Conservation (phyloP, 2,888 invertebrate genomes). For the Bellardia pandia region DNA sequence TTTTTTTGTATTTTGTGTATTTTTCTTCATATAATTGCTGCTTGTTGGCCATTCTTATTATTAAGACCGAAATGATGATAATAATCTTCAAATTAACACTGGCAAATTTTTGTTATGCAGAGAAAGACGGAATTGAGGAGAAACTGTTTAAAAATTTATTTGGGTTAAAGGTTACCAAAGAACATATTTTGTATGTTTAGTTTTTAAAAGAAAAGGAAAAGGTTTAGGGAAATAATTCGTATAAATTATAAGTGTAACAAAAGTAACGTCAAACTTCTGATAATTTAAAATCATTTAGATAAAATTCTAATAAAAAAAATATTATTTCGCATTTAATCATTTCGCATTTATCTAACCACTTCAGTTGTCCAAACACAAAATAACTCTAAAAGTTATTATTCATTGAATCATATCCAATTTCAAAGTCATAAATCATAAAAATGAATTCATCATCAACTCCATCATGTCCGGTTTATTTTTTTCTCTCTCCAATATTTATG, state of each 20-base stretch:
- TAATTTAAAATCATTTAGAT: constrained; percentile 54
- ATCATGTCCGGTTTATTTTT: not conserved
- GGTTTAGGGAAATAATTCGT: not conserved
- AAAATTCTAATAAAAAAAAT: too few relatives aligned
- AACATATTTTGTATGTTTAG: constrained; percentile 8
- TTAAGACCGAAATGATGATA: constrained; percentile 76
- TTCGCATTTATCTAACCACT: constrained; percentile 31
- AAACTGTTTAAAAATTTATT: not conserved
- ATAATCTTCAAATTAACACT: constrained; percentile 79
- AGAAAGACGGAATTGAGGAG: not conserved
- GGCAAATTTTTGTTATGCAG: not conserved
- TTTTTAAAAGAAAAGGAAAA: not conserved
- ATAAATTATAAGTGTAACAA: not conserved
- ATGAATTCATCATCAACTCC: constrained; percentile 49
- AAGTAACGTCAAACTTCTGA: too few relatives aligned
- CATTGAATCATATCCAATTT: constrained; percentile 35
- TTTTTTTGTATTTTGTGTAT: constrained; percentile 24
- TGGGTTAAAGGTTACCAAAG: not conserved
- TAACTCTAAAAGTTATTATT: constrained; percentile 17
- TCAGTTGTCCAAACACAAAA: not conserved
- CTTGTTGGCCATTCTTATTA: constrained; percentile 44
- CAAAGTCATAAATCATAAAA: constrained; percentile 49
- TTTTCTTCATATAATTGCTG: constrained; percentile 53
- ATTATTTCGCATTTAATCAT: too few relatives aligned
- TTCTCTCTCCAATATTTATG: not conserved